phyloP scores from a whole-genome alignment of 2,113 vertebrate species.

The Aldabrachelys gigantea region DNA sequence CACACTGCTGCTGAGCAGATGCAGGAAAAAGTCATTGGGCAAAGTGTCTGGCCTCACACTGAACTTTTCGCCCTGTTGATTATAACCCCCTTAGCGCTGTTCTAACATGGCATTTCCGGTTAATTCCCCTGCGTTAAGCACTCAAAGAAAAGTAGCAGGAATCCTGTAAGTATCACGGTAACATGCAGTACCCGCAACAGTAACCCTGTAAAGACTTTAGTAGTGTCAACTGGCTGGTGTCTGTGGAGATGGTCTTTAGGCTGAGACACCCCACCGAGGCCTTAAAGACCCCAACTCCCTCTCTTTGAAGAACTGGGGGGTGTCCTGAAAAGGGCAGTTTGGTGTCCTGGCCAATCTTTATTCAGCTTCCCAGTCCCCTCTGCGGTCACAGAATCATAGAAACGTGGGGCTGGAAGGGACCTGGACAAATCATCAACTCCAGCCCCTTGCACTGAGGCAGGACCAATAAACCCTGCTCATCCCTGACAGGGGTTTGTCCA shows the following conservation, averaged over 20 bases:
- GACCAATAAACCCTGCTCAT: too few relatives aligned
- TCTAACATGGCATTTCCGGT: not conserved
- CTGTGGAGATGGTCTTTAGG: not conserved
- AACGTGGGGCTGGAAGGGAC: too few relatives aligned
- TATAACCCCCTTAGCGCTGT: not conserved
- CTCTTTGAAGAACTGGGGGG: too few relatives aligned
- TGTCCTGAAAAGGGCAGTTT: too few relatives aligned
- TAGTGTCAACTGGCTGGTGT: not conserved
- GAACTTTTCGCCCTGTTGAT: not conserved
- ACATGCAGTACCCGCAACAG: not conserved
- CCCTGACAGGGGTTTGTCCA: too few relatives aligned
- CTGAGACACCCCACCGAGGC: not conserved
- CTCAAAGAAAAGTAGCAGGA: not conserved
- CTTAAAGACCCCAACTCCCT: too few relatives aligned
- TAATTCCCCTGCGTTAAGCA: not conserved
- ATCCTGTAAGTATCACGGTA: rapidly evolving
- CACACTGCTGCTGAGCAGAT: not conserved
- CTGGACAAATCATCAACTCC: too few relatives aligned
- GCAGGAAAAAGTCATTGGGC: not conserved
- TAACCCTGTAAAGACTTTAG: not conserved
- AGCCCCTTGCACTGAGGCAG: too few relatives aligned
- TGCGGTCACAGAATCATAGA: not conserved
- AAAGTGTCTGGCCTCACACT: not conserved
- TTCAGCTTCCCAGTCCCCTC: not conserved
- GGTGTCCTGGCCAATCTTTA: not conserved